These are phyloP conservation scores for Caenorhabditis macrosperma DNA, from an alignment of 2,888 invertebrate species.

Conservation along the genomic window DNA sequence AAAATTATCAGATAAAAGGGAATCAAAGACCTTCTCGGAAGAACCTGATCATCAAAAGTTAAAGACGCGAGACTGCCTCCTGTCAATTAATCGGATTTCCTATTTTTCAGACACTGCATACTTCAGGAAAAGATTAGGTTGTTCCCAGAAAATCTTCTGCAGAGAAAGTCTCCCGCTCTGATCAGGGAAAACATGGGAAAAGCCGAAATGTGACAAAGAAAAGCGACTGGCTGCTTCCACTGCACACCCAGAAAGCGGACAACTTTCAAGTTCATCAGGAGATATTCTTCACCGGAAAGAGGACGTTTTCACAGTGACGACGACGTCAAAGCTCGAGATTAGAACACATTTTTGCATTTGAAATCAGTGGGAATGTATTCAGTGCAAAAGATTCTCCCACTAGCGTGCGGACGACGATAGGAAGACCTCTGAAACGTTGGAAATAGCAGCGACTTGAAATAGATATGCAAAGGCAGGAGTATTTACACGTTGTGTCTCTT, in stretches of 20 bases:
- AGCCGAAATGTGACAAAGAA: too few relatives aligned
- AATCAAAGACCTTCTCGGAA: not conserved
- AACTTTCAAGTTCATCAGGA: conserved; percentile 54
- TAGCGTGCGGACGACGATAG: not conserved
- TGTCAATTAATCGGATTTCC: conserved; percentile 3
- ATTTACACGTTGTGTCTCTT: conserved; percentile 27
- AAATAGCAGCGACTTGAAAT: conserved; percentile 15
- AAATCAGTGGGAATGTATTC: not conserved
- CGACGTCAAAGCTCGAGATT: conserved; percentile 33
- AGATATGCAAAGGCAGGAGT: conserved; percentile 36
- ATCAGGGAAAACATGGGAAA: too few relatives aligned
- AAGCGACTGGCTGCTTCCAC: too few relatives aligned
- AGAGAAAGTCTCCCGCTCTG: too few relatives aligned
- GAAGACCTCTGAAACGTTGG: conserved; percentile 11
- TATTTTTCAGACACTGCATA: not conserved
- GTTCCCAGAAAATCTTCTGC: too few relatives aligned
- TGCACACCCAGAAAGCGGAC: too few relatives aligned
- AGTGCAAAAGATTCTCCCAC: conserved; percentile 4
- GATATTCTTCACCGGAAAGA: conserved; percentile 55
- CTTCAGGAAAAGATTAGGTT: too few relatives aligned
- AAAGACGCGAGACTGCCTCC: not conserved
- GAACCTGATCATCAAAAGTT: conserved; percentile 8
- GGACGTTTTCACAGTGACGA: conserved; percentile 23
- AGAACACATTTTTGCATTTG: conserved; percentile 28
- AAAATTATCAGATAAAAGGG: not conserved